phyloP scores from a whole-genome alignment of 2,113 vertebrate genomes.

The Tringa solitaria region DNA sequence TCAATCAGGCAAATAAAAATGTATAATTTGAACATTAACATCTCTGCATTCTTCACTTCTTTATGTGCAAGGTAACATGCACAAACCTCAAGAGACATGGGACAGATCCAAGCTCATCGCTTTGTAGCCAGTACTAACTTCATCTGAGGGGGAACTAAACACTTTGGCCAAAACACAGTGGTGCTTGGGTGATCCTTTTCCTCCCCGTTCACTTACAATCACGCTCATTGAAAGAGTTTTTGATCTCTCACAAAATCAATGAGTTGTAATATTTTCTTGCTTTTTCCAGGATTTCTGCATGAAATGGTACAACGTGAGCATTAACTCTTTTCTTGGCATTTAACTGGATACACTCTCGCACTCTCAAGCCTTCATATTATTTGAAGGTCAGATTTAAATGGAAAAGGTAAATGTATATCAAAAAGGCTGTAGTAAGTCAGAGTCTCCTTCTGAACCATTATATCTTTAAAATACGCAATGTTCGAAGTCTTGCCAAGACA shows the following conservation, averaged over 20 bases:
- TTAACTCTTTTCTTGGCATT: constrained; percentile 41
- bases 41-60: background rate
- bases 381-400: constrained; percentile 59
- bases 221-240: background rate
- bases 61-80: background rate
- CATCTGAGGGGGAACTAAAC: background rate
- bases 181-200: background rate
- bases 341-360: background rate
- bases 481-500: background rate
- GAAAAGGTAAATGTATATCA: constrained; percentile 16
- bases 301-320: background rate
- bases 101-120: background rate
- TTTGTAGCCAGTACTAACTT: background rate
- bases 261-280: background rate
- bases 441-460: background rate
- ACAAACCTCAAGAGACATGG: background rate
- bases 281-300: background rate
- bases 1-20: background rate
- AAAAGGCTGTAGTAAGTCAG: constrained; percentile 7
- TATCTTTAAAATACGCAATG: background rate
- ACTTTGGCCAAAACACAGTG: background rate
- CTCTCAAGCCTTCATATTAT: background rate
- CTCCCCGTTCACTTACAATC: background rate
- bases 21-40: background rate
- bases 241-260: background rate